phyloP scores from a whole-genome alignment of 2,797 vertebrate species.

The Schizopygopsis malacanthus region DNA sequence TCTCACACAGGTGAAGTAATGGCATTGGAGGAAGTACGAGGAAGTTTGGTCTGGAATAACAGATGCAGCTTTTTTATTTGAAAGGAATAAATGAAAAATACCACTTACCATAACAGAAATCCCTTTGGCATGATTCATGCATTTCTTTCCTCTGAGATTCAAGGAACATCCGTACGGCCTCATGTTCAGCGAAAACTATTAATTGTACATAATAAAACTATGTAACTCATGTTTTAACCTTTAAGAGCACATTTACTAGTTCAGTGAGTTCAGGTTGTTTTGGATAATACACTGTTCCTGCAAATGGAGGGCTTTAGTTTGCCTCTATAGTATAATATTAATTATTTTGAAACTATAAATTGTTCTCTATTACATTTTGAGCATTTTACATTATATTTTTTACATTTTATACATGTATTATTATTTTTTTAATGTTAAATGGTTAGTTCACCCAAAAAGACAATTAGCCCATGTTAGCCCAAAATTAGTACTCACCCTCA shows the following conservation, averaged over 20 bases:
- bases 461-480: too few relatives aligned
- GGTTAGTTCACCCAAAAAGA: too few relatives aligned
- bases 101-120: conserved; percentile 31
- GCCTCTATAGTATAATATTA: background rate
- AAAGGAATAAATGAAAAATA: conserved; percentile 30
- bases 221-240: conserved; percentile 32
- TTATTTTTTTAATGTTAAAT: too few relatives aligned
- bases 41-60: conserved; percentile 36
- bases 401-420: too few relatives aligned
- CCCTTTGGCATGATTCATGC: conserved; percentile 7
- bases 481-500: too few relatives aligned
- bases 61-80: conserved; percentile 25
- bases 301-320: background rate
- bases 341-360: background rate
- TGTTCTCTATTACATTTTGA: background rate
- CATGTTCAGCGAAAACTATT: conserved; percentile 21
- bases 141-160: conserved; percentile 20
- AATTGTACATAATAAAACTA: conserved; percentile 20
- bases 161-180: conserved; percentile 9
- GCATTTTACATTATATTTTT: too few relatives aligned
- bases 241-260: background rate
- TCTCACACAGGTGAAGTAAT: conserved; percentile 36
- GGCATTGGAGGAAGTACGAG: background rate
- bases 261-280: background rate
- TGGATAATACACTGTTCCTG: background rate